Evolutionary conservation across 2,888 invertebrate genomes (phyloP), one percentile per base, ranked within the genome.

Genomic region (Smittia aterrima): DNA sequence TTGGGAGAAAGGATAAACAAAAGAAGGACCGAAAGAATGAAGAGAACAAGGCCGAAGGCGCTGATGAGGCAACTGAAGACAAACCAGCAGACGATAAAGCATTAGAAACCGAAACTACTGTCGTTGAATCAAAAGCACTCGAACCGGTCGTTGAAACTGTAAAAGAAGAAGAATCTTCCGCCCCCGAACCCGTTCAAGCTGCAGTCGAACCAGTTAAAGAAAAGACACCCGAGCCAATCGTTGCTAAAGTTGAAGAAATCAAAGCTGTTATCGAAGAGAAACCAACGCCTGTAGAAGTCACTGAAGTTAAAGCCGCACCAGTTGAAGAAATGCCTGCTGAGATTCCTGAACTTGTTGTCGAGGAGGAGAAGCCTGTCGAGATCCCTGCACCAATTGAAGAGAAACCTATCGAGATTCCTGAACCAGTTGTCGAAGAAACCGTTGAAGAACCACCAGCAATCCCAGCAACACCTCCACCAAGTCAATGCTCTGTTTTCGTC

Each of bases 1-100:
- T 93, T 84, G 90, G 92, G 81, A 90, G 90, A 84, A 93, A 92
- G 84, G 93, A 93, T 82, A 93, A 93, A 86, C 90, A 89, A 78
- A 91, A 92, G 83, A 86, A 86, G 77, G 87, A 85, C 78, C 83
- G 83, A 76, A 84, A 88, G 77, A 75, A 78, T 47, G 87, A 85
- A 78, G 83, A 83, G 76, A 84, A 88, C 77, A 75, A 78, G 40
- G 77, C 79, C n/a, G 85, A 85, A 32, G 79, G 82, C 24, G 84
- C 85, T 67, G 83, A 90, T 85, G 40, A 58, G 16, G 82, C 86
- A 82, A 85, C 87, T 81, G 85, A 87, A 79, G 84, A 90, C 83
- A 86, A 87, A 82, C 85, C 88, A 76, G 86, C 86, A 38, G 89
- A 88, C 80, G 89, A 89, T 87, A 89, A 89, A 82, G 85, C 82